Evolutionary conservation across 1,140 invertebrate genomes (phyloP).

Genomic region (Papilio aristodemus): DNA sequence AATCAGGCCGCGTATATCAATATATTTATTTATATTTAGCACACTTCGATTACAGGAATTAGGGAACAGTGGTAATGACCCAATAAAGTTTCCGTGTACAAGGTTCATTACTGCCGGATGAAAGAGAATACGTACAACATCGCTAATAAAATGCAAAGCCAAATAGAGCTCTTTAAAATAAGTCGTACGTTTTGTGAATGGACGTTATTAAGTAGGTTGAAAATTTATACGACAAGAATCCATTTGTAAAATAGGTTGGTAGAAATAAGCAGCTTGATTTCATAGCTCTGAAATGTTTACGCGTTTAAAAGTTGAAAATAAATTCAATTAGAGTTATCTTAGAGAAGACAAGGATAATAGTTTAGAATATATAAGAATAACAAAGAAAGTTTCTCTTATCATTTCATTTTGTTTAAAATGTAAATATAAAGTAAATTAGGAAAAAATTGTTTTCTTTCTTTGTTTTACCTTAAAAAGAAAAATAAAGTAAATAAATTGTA

Average conservation of each 20-base stretch:
- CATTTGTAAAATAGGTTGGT: constrained; percentile 2
- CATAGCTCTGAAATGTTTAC: background rate
- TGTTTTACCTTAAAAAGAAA: no score
- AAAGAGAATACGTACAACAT: background rate
- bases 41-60: constrained; percentile 26
- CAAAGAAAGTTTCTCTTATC: background rate
- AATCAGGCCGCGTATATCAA: constrained; percentile 27
- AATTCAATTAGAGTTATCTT: constrained; percentile 17
- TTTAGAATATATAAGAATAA: constrained; percentile 6
- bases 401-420: background rate
- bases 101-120: constrained; percentile 23
- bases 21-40: constrained; percentile 32
- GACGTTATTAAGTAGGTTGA: background rate
- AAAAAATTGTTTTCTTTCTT: background rate
- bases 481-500: no score
- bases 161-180: constrained; percentile 19
- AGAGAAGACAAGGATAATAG: constrained; percentile 1
- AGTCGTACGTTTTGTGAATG: background rate
- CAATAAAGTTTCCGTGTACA: constrained; percentile 27
- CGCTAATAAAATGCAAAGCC: constrained; percentile 10
- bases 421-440: background rate
- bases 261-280: constrained; percentile 5
- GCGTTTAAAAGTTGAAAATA: constrained; percentile 9
- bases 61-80: constrained; percentile 29
- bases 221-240: constrained; percentile 8